Conservation (phyloP, 1,140 invertebrate genomes). For the Heliconius himera region DNA sequence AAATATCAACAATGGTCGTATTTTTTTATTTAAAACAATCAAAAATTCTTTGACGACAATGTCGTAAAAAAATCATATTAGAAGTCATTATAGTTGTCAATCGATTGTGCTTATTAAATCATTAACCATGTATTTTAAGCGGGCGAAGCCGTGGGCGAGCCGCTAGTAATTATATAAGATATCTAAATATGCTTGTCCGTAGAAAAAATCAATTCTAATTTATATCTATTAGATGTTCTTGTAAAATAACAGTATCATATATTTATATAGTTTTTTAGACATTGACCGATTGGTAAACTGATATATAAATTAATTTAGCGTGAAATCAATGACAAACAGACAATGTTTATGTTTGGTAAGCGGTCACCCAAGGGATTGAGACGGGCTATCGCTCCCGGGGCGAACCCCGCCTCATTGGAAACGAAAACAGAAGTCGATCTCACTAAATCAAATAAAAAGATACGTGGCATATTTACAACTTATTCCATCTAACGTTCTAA, state of each 20-base stretch:
- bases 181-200: too few species aligned
- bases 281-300: conserved; percentile 50
- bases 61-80: too few species aligned
- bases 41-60: too few species aligned
- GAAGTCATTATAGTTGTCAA: too few species aligned
- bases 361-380: conserved; percentile 57
- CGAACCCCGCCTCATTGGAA: conserved; percentile 60
- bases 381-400: conserved; percentile 43
- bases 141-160: too few species aligned
- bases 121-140: too few species aligned
- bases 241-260: background rate
- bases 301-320: conserved; percentile 75
- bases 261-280: conserved; percentile 7
- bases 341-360: conserved; percentile 64
- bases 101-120: too few species aligned
- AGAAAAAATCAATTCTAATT: too few species aligned
- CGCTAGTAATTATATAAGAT: too few species aligned
- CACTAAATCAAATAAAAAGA: conserved; percentile 60
- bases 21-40: too few species aligned
- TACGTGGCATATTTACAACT: conserved; percentile 9
- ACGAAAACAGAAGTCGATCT: conserved; percentile 71
- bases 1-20: too few species aligned
- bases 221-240: too few species aligned
- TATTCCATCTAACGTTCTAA: background rate
- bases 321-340: conserved; percentile 73